Evolutionary conservation across 2,113 vertebrate genomes (phyloP).

Genomic region (Nothobranchius furzeri): DNA sequence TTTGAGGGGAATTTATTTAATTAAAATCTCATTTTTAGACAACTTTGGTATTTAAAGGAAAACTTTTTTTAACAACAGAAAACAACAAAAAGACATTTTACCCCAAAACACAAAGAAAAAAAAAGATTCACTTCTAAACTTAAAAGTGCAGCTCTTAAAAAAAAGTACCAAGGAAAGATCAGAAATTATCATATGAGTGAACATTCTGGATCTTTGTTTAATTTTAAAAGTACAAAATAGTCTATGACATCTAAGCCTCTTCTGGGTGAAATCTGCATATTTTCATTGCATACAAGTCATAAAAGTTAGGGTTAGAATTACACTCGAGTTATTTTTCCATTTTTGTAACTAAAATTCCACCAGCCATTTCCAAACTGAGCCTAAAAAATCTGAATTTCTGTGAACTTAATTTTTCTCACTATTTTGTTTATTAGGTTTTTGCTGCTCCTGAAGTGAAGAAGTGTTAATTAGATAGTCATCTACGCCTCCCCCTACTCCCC

Average conservation of each 20-base stretch:
- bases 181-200: no score
- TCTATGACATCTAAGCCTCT: neutral
- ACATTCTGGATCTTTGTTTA: neutral
- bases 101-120: neutral
- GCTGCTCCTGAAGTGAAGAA: constrained; percentile 21
- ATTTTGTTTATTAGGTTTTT: constrained; percentile 14
- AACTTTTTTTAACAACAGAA: neutral
- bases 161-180: no score
- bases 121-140: neutral
- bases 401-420: neutral
- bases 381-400: no score
- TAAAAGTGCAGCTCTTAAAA: neutral
- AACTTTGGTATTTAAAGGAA: constrained; percentile 1
- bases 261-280: neutral
- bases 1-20: neutral
- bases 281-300: no score
- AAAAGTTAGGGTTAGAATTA: no score
- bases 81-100: neutral
- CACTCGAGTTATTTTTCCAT: neutral
- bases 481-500: constrained; percentile 11
- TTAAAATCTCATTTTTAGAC: constrained; percentile 7
- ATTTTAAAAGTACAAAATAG: neutral
- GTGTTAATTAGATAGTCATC: constrained; percentile 40
- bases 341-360: neutral
- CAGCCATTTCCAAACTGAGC: no score